Percentiles rank a stretch among this genome's conserved stretches.
Evolutionary conservation across 2,888 invertebrate species (phyloP).

Genomic region (Ferdinandea cuprea): DNA sequence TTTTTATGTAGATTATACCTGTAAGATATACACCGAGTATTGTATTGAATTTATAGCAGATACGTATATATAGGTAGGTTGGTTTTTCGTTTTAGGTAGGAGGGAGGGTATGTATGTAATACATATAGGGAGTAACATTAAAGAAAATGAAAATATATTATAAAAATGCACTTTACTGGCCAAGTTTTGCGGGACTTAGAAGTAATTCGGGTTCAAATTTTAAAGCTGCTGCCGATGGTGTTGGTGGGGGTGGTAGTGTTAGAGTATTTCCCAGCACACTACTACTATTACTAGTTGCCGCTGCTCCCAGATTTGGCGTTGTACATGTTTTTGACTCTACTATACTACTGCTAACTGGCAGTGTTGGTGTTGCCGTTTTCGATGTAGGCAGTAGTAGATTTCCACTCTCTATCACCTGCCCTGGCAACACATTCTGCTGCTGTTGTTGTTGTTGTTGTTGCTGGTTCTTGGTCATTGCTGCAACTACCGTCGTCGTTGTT

Average conservation of each 20-base stretch:
- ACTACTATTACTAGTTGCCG: slow-evolving; percentile 51
- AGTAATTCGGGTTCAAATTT: slow-evolving; percentile 82
- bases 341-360: slow-evolving; percentile 59
- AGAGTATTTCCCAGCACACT: slow-evolving; percentile 56
- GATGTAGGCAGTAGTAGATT: slow-evolving; percentile 79
- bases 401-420: slow-evolving; percentile 76
- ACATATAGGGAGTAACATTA: slow-evolving; percentile 15
- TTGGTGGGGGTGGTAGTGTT: slow-evolving; percentile 67
- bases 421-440: slow-evolving; percentile 70
- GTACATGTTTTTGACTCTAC: slow-evolving; percentile 46
- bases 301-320: slow-evolving; percentile 49
- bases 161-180: slow-evolving; percentile 78
- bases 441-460: slow-evolving; percentile 66
- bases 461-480: slow-evolving; percentile 61
- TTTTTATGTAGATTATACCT: slow-evolving; percentile 30
- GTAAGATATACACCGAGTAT: slow-evolving; percentile 36
- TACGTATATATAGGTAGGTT: slow-evolving; percentile 16
- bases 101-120: too few species aligned
- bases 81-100: slow-evolving; percentile 11
- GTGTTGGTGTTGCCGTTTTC: slow-evolving; percentile 72
- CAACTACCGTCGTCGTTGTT: slow-evolving; percentile 55
- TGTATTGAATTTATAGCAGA: slow-evolving; percentile 32
- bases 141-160: background rate
- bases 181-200: slow-evolving; percentile 83
- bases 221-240: slow-evolving; percentile 61